phyloP scores from a whole-genome alignment of 2,113 vertebrate species.

The Phyllostomus hastatus region DNA sequence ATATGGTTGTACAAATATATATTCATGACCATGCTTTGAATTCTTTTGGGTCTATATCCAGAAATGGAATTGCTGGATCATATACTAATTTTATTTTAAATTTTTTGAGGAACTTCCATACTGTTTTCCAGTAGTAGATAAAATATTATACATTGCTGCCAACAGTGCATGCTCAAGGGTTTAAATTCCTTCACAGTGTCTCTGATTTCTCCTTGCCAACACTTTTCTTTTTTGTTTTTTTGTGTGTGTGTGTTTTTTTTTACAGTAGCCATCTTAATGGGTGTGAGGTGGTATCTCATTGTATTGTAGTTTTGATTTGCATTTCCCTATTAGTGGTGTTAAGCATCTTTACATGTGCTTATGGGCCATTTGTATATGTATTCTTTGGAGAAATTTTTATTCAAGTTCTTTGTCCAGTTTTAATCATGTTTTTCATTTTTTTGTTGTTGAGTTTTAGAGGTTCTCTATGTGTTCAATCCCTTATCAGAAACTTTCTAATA shows the following conservation, averaged over 20 bases:
- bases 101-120: not conserved
- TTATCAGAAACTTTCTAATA: not conserved
- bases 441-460: not conserved
- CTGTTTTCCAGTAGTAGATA: not conserved
- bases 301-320: not conserved
- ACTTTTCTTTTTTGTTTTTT: not conserved
- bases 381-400: not conserved
- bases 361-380: not conserved
- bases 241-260: too few species aligned
- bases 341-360: not conserved
- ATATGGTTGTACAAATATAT: not conserved
- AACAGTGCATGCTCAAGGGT: not conserved
- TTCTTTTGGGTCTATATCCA: not conserved
- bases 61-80: not conserved
- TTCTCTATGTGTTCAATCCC: not conserved
- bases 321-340: not conserved
- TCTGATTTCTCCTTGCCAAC: not conserved
- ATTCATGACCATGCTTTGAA: not conserved
- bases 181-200: not conserved
- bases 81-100: not conserved
- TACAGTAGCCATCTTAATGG: not conserved
- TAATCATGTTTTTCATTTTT: not conserved
- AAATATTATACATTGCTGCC: not conserved
- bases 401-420: not conserved
- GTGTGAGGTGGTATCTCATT: not conserved